Evolutionary conservation across 2,113 vertebrate species (phyloP).

Genomic region (Chrysemys picta): DNA sequence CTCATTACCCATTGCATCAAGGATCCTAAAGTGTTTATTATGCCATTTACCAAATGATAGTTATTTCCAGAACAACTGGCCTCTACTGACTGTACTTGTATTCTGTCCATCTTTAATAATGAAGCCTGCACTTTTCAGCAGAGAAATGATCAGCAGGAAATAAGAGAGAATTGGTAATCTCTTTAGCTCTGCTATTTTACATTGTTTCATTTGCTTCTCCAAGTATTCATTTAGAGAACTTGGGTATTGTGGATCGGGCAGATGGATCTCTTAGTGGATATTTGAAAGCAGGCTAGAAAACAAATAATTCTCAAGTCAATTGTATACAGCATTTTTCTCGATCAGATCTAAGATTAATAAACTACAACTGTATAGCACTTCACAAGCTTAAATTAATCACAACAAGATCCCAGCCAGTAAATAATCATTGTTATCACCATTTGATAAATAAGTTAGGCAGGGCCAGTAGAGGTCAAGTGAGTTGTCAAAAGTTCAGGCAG

Average conservation of each 20-base stretch:
- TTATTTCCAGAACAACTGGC: slow-evolving; percentile 80
- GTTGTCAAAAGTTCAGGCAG: not conserved
- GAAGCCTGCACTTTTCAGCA: slow-evolving; percentile 68
- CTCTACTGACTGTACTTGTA: slow-evolving; percentile 58
- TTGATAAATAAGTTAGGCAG: not conserved
- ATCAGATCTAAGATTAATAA: not conserved
- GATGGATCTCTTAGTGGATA: slow-evolving; percentile 38
- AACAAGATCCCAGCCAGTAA: not conserved
- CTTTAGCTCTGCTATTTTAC: slow-evolving; percentile 69
- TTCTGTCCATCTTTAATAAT: slow-evolving; percentile 77
- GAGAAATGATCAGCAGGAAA: slow-evolving; percentile 75
- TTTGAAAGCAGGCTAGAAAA: slow-evolving; percentile 23
- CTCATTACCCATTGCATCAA: slow-evolving; percentile 79
- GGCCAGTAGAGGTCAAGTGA: not conserved
- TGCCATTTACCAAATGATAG: slow-evolving; percentile 80
- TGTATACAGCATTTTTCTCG: not conserved
- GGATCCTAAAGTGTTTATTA: slow-evolving; percentile 81
- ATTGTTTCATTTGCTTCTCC: slow-evolving; percentile 46
- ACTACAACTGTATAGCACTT: not conserved
- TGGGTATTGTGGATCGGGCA: slow-evolving; percentile 21
- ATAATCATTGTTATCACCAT: not conserved
- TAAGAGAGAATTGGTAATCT: slow-evolving; percentile 71
- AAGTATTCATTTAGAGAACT: slow-evolving; percentile 54
- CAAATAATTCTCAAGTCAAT: not conserved
- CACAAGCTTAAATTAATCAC: not conserved